These are phyloP conservation scores for Grapholita molesta DNA, from an alignment of 1,140 invertebrate genomes.

Conservation along the genomic window DNA sequence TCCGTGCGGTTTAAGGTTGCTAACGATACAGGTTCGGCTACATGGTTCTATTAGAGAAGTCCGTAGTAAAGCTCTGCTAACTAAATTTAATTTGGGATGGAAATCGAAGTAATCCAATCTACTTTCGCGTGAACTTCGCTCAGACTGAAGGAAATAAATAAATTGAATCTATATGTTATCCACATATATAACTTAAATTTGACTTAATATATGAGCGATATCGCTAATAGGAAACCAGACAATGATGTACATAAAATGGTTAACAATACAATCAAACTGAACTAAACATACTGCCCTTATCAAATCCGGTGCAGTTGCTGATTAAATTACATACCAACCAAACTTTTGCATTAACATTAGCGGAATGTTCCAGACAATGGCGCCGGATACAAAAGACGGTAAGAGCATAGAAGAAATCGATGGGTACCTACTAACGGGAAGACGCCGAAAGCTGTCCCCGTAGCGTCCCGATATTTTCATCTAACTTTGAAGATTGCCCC, in stretches of 20 bases:
- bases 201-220: no score
- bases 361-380: background rate
- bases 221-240: background rate
- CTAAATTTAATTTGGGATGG: background rate
- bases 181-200: no score
- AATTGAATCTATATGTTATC: no score
- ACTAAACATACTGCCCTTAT: background rate
- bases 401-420: slow-evolving; percentile 35
- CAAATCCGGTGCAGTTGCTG: background rate
- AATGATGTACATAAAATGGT: background rate
- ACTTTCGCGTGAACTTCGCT: no score
- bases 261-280: background rate
- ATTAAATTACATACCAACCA: background rate
- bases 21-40: background rate
- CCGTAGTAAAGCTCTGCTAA: background rate
- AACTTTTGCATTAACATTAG: background rate
- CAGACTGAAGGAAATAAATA: no score
- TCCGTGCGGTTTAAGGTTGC: background rate
- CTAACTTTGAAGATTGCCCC: slow-evolving; percentile 71
- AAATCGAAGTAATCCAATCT: background rate
- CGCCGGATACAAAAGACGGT: slow-evolving; percentile 24
- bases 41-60: background rate
- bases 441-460: slow-evolving; percentile 34
- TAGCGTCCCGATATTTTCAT: slow-evolving; percentile 64
- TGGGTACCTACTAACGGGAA: slow-evolving; percentile 45